Evolutionary conservation across 1,140 invertebrate species (phyloP).

Genomic region (Papilio aristodemus): DNA sequence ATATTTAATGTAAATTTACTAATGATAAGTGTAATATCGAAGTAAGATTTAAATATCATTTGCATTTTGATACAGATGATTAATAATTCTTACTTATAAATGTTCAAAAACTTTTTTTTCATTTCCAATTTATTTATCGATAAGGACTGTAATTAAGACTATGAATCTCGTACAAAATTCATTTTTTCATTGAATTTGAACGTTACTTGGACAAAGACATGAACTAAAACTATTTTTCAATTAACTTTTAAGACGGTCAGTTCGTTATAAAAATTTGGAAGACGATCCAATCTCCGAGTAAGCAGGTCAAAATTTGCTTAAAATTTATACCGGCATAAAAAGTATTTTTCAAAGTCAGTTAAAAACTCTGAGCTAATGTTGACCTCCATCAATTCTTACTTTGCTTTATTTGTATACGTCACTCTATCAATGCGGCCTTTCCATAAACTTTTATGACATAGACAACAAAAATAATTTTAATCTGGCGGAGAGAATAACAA

Average conservation of each 20-base stretch:
- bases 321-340: background rate
- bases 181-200: background rate
- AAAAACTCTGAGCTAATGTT: slow-evolving; percentile 1
- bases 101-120: no score
- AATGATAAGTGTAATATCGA: no score
- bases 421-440: background rate
- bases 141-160: background rate
- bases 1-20: no score
- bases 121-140: background rate
- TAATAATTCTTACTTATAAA: no score
- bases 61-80: no score
- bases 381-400: slow-evolving; percentile 5
- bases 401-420: slow-evolving; percentile 5
- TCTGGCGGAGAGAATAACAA: no score
- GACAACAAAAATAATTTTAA: no score
- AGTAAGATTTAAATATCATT: no score
- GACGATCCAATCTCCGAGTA: background rate
- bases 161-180: background rate
- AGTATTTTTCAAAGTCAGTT: background rate
- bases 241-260: slow-evolving; percentile 3
- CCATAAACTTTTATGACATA: no score
- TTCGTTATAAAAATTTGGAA: background rate
- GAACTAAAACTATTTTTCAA: slow-evolving; percentile 5
- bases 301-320: slow-evolving; percentile 4
- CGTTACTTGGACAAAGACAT: background rate